Evolutionary conservation across 1,140 invertebrate species (phyloP).

Genomic region (Drosophila ohnishii): DNA sequence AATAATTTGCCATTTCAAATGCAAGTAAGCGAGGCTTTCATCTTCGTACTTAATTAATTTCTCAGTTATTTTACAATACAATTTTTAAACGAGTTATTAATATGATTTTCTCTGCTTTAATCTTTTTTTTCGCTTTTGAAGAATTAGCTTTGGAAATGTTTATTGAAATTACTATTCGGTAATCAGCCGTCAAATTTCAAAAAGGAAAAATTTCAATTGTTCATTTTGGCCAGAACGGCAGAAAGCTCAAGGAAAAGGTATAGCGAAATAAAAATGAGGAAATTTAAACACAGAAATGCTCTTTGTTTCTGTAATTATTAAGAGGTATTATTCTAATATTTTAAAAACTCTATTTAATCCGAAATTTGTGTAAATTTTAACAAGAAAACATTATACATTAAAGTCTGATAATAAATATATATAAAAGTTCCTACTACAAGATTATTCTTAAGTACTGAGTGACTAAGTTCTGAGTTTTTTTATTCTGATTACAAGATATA

Average conservation of each 20-base stretch:
- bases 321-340: background rate
- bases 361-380: too few species aligned
- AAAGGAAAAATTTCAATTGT: constrained; percentile 47
- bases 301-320: background rate
- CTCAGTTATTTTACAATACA: background rate
- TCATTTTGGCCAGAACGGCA: constrained; percentile 7
- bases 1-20: constrained; percentile 64
- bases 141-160: constrained; percentile 12
- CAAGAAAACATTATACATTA: background rate
- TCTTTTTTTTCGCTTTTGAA: constrained; percentile 12
- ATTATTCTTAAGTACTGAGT: background rate
- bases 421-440: background rate
- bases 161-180: constrained; percentile 14
- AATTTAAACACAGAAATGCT: background rate
- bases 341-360: too few species aligned
- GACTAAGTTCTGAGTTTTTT: background rate
- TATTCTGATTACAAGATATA: background rate
- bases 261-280: background rate
- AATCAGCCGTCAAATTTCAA: constrained; percentile 21
- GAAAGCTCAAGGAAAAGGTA: constrained; percentile 22
- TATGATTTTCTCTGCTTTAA: constrained; percentile 19
- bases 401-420: background rate
- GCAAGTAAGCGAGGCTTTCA: constrained; percentile 57
- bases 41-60: constrained; percentile 18
- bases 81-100: background rate